Evolutionary conservation across 2,888 invertebrate genomes (phyloP).

Genomic region (Tenthredo distinguenda): DNA sequence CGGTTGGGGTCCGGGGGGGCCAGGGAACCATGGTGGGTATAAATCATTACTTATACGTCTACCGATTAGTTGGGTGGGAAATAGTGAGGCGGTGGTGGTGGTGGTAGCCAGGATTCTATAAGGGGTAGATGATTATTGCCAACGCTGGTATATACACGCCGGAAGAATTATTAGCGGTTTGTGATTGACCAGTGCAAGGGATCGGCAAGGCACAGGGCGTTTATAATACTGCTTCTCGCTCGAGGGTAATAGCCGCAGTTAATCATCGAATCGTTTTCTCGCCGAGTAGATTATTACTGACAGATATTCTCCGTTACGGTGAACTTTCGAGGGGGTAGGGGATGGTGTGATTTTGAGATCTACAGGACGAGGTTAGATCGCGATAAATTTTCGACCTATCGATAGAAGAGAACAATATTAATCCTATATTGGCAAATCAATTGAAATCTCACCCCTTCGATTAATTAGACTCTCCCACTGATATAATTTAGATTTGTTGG

Average conservation of each 20-base stretch:
- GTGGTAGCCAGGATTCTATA: slow-evolving; percentile 18
- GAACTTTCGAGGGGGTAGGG: slow-evolving; percentile 20
- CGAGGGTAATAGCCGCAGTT: slow-evolving; percentile 38
- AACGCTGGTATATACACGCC: not conserved
- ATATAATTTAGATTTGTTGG: not conserved
- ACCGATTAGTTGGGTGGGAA: slow-evolving; percentile 74
- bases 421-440: not conserved
- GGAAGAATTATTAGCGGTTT: slow-evolving; percentile 34
- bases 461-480: not conserved
- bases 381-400: not conserved
- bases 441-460: not conserved
- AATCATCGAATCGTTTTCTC: slow-evolving; percentile 44
- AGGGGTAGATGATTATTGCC: slow-evolving; percentile 38
- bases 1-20: slow-evolving; percentile 32
- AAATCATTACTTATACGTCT: slow-evolving; percentile 75
- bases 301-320: slow-evolving; percentile 13
- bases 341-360: not conserved
- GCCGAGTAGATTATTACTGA: slow-evolving; percentile 37
- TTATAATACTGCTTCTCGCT: not conserved
- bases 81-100: slow-evolving; percentile 61
- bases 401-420: not conserved
- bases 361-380: not conserved
- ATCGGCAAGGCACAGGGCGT: not conserved
- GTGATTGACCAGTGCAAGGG: slow-evolving; percentile 23
- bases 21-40: slow-evolving; percentile 64